A percentile compares a stretch with the other conserved stretches of the same genome.
These are phyloP conservation scores for Orthonyx spaldingii DNA, from an alignment of 2,113 vertebrate species.

Conservation along the genomic window DNA sequence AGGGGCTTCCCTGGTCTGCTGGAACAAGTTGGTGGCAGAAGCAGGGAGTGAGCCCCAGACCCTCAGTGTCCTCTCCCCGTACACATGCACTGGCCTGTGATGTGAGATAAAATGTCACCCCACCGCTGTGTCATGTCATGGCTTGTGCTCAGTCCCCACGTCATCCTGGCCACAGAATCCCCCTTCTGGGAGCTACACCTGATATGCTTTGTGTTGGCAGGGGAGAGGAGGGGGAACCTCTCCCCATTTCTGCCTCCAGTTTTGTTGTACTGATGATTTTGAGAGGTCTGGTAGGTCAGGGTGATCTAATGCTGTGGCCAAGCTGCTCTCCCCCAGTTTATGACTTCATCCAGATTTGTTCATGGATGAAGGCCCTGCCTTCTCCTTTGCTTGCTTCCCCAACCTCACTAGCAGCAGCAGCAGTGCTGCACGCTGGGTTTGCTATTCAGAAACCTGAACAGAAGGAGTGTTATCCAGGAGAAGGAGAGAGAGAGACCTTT, in stretches of 20 bases:
- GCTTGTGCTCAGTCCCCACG: neutral
- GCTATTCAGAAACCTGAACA: neutral
- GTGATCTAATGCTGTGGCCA: neutral
- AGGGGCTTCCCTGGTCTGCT: neutral
- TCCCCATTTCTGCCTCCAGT: neutral
- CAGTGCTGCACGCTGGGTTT: neutral
- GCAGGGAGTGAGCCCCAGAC: neutral
- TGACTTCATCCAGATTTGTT: neutral
- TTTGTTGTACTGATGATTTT: neutral
- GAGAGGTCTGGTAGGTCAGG: neutral
- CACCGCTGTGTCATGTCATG: neutral
- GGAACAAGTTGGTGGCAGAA: neutral
- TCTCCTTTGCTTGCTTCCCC: neutral
- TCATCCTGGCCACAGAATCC: neutral
- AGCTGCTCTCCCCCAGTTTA: neutral
- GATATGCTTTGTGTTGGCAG: neutral
- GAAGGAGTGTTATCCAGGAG: neutral
- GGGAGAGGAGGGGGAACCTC: neutral
- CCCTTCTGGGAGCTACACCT: neutral
- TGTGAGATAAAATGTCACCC: neutral
- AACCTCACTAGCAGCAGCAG: neutral
- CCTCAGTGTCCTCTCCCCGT: neutral
- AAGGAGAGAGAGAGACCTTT: conserved; percentile 16
- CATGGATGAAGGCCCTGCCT: neutral
- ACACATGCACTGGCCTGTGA: neutral